A percentile compares a stretch with the other conserved stretches of the same genome.
phyloP scores from a whole-genome alignment of 2,888 invertebrate species.

The Bellardia pandia region DNA sequence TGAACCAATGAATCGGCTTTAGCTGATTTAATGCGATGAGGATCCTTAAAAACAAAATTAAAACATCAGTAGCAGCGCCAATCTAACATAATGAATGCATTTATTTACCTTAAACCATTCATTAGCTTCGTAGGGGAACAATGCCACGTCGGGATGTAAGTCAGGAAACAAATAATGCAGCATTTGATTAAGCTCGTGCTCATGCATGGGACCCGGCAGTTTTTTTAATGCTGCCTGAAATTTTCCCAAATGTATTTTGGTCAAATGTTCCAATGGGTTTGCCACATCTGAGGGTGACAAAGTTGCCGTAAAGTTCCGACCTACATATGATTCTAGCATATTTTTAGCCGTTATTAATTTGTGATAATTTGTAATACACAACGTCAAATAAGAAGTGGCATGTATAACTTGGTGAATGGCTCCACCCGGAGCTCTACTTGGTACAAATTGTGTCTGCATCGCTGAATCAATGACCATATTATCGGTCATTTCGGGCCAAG shows the following conservation, averaged over 20 bases:
- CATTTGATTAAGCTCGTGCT: constrained; percentile 90
- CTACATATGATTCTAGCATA: constrained; percentile 79
- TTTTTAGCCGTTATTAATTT: constrained; percentile 85
- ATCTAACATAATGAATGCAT: not conserved
- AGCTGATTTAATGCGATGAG: constrained; percentile 89
- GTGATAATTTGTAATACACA: constrained; percentile 90
- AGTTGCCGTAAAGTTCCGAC: constrained; percentile 83
- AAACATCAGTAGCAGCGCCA: not conserved
- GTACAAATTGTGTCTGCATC: constrained; percentile 94
- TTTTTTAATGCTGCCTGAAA: constrained; percentile 85
- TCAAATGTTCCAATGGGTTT: constrained; percentile 89
- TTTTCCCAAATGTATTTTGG: too few relatives aligned
- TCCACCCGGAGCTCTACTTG: constrained; percentile 89
- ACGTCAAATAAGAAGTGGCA: constrained; percentile 90
- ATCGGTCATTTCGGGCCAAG: constrained; percentile 94
- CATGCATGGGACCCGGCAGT: constrained; percentile 91
- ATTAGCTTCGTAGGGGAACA: constrained; percentile 85
- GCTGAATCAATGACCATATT: constrained; percentile 94
- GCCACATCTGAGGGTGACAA: constrained; percentile 85
- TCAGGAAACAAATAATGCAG: constrained; percentile 95
- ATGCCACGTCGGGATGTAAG: constrained; percentile 87
- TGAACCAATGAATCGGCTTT: constrained; percentile 91
- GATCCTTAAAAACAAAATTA: constrained; percentile 84
- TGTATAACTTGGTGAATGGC: constrained; percentile 87
- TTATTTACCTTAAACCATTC: constrained; percentile 84